Evolutionary conservation across 2,888 invertebrate genomes (phyloP), one percentile per base, ranked within the genome.

Genomic region (Lysandra coridon): DNA sequence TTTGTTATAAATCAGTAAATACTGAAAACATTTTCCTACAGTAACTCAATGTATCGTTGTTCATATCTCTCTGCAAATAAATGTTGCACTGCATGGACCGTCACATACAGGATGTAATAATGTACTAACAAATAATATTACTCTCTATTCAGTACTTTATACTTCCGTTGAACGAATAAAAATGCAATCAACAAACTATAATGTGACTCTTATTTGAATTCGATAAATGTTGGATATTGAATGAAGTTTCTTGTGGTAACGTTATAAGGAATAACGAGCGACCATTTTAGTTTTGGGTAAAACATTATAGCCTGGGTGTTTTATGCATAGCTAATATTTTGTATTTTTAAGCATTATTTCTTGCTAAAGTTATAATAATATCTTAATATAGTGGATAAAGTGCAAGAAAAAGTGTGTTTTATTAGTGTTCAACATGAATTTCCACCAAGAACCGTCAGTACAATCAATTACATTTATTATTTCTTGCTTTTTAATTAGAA

Each of bases 81-180:
- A 33, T 33, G 53, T 12, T 76, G 33, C 57, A 33, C 30, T 23
- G 74, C n/a, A 74, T 37, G 57, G 5, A 53, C 75, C 30, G 53
- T 76, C 57, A 57, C 76, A 76, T 57, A 57, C 76, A 76, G 76
- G 76, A 76, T 76, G 76, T 76, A 53, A 57, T 73, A 53, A 53
- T 17, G 57, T 69, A 30, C 53, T 57, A 76, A 57, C 53, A 76
- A 14, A 76, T 57, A 76, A 53, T 33, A 53, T 74, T 44, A 75
- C 6, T 17, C 23, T 30, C 75, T 53, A n/a, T 75, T 49, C 23
- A 49, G 2, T 75, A 74, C 74, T 75, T 53, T 76, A 30, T 12
- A 57, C 57, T 33, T 57, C 76, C 76, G 76, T 53, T 14, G 30
- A 33, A 76, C 57, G 33, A 76, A 76, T 57, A 76, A 76, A 75